These are phyloP conservation scores for Mustela nigripes DNA, from an alignment of 2,113 vertebrate species.

Conservation along the genomic window DNA sequence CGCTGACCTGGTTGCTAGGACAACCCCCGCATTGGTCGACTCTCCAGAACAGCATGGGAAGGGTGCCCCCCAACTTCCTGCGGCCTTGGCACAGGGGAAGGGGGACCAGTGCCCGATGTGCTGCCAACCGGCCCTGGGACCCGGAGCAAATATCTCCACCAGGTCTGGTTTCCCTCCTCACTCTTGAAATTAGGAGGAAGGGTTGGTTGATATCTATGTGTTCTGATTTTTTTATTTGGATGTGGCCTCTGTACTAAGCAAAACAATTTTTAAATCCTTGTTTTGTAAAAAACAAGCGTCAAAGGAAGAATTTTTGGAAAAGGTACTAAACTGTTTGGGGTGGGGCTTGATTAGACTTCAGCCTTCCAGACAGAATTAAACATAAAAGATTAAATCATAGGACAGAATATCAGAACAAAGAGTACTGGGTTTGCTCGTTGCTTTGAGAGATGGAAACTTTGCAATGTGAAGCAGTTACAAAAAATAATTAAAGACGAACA, in stretches of 20 bases:
- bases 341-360: neutral
- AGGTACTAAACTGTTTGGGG: neutral
- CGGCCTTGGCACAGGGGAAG: neutral
- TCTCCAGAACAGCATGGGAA: neutral
- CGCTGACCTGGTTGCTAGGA: neutral
- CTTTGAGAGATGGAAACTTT: conserved; percentile 29
- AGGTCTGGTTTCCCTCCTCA: neutral
- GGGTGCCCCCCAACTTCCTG: neutral
- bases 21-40: neutral
- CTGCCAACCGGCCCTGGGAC: neutral
- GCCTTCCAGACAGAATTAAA: conserved; percentile 6
- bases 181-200: neutral
- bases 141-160: neutral
- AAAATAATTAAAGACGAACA: conserved; percentile 27
- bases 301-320: neutral
- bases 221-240: neutral
- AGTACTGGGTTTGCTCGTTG: conserved; percentile 22
- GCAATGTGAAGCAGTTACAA: conserved; percentile 41
- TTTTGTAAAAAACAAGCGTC: neutral
- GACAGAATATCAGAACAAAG: neutral
- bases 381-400: conserved; percentile 21
- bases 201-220: neutral
- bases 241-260: conserved; percentile 19
- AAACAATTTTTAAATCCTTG: neutral
- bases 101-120: neutral